Evolutionary conservation across 2,113 vertebrate species (phyloP).

Genomic region (Thoracochromis brauschi): DNA sequence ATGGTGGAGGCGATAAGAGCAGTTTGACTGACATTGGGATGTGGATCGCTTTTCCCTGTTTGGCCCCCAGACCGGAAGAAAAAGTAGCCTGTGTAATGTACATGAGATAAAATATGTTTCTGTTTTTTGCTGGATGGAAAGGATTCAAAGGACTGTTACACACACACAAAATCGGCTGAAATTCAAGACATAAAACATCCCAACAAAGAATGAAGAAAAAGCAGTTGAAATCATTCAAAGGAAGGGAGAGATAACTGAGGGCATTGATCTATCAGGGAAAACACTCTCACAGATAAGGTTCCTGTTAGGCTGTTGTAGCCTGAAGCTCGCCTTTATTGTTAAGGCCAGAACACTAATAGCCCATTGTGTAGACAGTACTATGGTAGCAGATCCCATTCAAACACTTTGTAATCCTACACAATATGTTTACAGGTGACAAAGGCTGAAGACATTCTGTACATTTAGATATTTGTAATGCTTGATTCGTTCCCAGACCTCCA

Average conservation of each 20-base stretch:
- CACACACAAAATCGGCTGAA: background rate
- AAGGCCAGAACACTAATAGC: constrained; percentile 20
- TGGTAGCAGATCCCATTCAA: background rate
- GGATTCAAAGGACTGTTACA: background rate
- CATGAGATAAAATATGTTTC: background rate
- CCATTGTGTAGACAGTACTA: constrained; percentile 28
- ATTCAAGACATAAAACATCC: background rate
- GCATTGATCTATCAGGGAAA: constrained; percentile 21
- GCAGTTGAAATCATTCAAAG: background rate
- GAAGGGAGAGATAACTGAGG: background rate
- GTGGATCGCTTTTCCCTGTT: constrained; percentile 29
- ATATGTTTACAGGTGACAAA: constrained; percentile 29
- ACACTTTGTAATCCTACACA: constrained; percentile 22
- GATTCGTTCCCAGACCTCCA: background rate
- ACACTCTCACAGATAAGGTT: constrained; percentile 44
- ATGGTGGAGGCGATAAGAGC: constrained; percentile 57
- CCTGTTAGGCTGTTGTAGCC: constrained; percentile 5
- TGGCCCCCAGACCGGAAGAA: background rate
- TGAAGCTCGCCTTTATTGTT: constrained; percentile 30
- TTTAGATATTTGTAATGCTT: background rate
- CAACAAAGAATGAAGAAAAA: background rate
- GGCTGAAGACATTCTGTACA: background rate
- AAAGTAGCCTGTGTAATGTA: background rate
- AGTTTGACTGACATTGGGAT: constrained; percentile 39
- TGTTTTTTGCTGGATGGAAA: background rate